Percentiles rank a stretch among this genome's conserved stretches.
phyloP scores from a whole-genome alignment of 2,797 vertebrate species.

The Apogon talboti region DNA sequence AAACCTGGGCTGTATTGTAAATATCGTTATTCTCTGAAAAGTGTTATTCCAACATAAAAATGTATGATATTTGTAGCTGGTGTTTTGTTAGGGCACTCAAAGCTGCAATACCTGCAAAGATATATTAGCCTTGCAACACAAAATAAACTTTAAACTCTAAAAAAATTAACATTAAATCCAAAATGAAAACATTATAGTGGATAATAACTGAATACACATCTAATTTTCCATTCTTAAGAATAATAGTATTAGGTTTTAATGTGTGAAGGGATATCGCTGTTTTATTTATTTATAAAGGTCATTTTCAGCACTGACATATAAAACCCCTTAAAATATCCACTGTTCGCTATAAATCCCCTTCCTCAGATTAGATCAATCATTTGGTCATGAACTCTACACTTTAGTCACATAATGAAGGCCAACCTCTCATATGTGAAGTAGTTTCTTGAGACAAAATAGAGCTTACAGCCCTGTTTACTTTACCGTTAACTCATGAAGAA shows the following conservation, averaged over 20 bases:
- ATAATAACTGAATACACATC: conserved; percentile 1
- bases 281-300: conserved; percentile 66
- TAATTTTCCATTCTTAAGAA: conserved; percentile 27
- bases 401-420: conserved; percentile 66
- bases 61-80: too few species aligned
- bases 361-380: conserved; percentile 66
- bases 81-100: too few species aligned
- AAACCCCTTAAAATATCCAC: conserved; percentile 50
- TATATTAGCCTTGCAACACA: too few species aligned
- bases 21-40: background rate
- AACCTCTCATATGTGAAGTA: conserved; percentile 39
- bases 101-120: too few species aligned
- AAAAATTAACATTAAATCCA: too few species aligned
- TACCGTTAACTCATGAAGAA: conserved; percentile 77
- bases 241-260: conserved; percentile 42
- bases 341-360: conserved; percentile 65
- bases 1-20: too few species aligned
- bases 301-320: conserved; percentile 55
- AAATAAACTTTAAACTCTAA: too few species aligned
- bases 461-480: conserved; percentile 69
- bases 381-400: conserved; percentile 70
- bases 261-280: conserved; percentile 40
- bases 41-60: too few species aligned
- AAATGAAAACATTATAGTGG: background rate
- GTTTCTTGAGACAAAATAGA: conserved; percentile 64